Conservation (phyloP, 2,113 vertebrate genomes). For the Clarias macrocephalus region DNA sequence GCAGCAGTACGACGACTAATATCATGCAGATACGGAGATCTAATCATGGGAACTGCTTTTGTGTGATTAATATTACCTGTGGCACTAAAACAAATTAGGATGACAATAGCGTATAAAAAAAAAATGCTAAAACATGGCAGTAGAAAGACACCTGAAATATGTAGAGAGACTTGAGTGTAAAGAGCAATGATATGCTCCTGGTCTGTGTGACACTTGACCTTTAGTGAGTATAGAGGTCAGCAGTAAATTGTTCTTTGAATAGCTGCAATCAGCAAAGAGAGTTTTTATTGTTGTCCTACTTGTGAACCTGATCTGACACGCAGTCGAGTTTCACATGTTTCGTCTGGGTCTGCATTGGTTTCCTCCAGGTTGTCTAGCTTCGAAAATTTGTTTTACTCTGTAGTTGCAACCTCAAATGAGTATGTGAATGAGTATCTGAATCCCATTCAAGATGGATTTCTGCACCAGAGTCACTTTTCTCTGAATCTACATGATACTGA, state of each 20-base stretch:
- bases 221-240: constrained; percentile 4
- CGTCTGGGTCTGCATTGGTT: background rate
- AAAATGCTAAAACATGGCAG: background rate
- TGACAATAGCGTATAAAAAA: background rate
- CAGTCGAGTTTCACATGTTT: background rate
- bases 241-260: constrained; percentile 9
- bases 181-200: background rate
- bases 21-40: background rate
- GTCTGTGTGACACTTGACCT: background rate
- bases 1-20: too few relatives aligned
- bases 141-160: background rate
- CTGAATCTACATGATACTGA: background rate
- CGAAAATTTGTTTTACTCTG: background rate
- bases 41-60: background rate
- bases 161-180: background rate
- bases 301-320: background rate
- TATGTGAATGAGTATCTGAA: background rate
- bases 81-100: background rate
- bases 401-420: background rate
- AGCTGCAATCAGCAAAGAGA: constrained; percentile 27
- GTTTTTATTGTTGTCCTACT: background rate
- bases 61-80: background rate
- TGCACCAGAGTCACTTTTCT: background rate
- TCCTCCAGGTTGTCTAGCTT: background rate
- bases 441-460: background rate